Conservation (phyloP, 64 coral and sea anemone genomes). For the Astreopora myriophthalma region DNA sequence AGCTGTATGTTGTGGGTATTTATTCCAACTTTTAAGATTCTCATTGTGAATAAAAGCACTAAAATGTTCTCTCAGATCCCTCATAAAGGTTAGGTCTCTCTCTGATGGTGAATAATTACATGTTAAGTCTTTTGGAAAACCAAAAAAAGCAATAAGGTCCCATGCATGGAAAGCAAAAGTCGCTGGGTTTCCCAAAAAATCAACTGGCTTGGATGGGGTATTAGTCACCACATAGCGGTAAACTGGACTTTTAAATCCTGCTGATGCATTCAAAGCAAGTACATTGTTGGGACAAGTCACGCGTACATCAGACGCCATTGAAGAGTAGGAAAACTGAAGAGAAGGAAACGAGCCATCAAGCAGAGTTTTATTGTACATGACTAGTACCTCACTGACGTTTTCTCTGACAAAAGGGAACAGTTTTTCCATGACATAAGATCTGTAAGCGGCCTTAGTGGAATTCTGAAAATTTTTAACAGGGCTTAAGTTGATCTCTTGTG, state of each 20-base stretch:
- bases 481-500: conserved; percentile 57
- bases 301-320: conserved; percentile 74
- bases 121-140: conserved; percentile 28
- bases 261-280: conserved; percentile 61
- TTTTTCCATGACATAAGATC: conserved; percentile 36
- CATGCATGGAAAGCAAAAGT: conserved; percentile 76
- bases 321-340: conserved; percentile 50
- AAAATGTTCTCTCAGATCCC: conserved; percentile 61
- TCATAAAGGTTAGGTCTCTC: conserved; percentile 42
- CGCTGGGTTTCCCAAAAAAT: neutral
- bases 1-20: conserved; percentile 65
- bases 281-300: conserved; percentile 68
- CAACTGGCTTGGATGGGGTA: conserved; percentile 31
- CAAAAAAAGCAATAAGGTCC: conserved; percentile 83
- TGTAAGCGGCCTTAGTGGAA: neutral
- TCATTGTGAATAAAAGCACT: conserved; percentile 56
- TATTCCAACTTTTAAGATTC: conserved; percentile 40
- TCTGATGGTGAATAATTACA: conserved; percentile 30
- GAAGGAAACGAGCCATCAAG: neutral
- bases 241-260: conserved; percentile 48
- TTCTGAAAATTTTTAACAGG: conserved; percentile 49
- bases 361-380: conserved; percentile 43
- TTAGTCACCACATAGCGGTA: conserved; percentile 79
- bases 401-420: conserved; percentile 59
- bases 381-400: conserved; percentile 1